Percentiles rank a stretch among this genome's conserved stretches.
Evolutionary conservation across 1,140 invertebrate genomes (phyloP).

Genomic region (Tigriopus japonicus): DNA sequence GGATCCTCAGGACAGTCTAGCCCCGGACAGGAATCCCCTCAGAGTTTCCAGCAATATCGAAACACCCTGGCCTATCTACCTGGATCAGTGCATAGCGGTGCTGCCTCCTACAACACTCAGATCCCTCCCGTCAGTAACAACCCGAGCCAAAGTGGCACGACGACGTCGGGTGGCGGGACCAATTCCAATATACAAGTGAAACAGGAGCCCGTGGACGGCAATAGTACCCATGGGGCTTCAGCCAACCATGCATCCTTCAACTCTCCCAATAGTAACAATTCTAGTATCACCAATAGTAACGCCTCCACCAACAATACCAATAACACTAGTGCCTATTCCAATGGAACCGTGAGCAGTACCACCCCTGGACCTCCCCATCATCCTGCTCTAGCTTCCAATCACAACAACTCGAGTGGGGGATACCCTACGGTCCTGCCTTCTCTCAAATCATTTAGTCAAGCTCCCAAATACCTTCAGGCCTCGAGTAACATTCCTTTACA

Average conservation of each 20-base stretch:
- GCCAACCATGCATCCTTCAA: slow-evolving; percentile 18
- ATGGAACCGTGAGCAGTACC: slow-evolving; percentile 11
- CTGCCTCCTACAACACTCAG: slow-evolving; percentile 39
- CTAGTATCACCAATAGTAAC: slow-evolving; percentile 20
- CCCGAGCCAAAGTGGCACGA: slow-evolving; percentile 31
- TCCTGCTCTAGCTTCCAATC: no score
- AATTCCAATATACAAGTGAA: slow-evolving; percentile 33
- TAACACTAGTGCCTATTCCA: slow-evolving; percentile 30
- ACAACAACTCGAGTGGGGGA: no score
- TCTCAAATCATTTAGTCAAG: slow-evolving; percentile 17
- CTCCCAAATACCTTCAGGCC: slow-evolving; percentile 18
- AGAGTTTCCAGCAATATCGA: slow-evolving; percentile 32
- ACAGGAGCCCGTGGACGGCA: slow-evolving; percentile 56
- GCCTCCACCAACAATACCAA: slow-evolving; percentile 26
- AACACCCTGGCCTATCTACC: slow-evolving; percentile 67
- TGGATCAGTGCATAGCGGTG: slow-evolving; percentile 57
- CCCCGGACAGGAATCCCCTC: slow-evolving; percentile 20
- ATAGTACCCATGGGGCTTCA: slow-evolving; percentile 36
- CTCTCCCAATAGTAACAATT: slow-evolving; percentile 26
- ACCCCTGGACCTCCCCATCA: slow-evolving; percentile 17
- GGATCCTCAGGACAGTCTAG: slow-evolving; percentile 10
- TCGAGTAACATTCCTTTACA: slow-evolving; percentile 17
- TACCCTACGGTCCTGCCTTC: neutral
- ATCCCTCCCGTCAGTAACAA: slow-evolving; percentile 26
- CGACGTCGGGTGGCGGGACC: neutral